Conservation (phyloP, 2,888 invertebrate species). For the Hybos culiciformis region DNA sequence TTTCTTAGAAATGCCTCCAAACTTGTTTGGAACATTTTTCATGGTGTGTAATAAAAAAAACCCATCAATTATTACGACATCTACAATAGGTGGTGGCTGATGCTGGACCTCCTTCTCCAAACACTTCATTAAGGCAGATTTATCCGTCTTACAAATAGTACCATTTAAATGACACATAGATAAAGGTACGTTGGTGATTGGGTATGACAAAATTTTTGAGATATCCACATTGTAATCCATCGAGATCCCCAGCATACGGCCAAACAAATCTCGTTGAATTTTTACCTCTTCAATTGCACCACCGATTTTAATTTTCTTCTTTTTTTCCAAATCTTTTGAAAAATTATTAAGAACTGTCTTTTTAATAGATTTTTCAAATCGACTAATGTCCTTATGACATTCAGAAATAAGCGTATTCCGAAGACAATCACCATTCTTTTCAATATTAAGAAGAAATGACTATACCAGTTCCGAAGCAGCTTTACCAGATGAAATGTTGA, state of each 20-base stretch:
- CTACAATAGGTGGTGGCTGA: conserved; percentile 12
- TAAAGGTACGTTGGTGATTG: conserved; percentile 6
- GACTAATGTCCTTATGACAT: no score
- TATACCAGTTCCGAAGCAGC: conserved; percentile 1
- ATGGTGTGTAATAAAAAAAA: conserved; percentile 21
- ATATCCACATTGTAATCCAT: conserved; percentile 11
- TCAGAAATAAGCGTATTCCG: no score
- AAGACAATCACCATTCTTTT: no score
- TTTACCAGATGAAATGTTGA: conserved; percentile 1
- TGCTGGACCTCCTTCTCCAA: conserved; percentile 13
- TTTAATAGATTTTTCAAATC: no score
- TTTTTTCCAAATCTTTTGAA: background rate
- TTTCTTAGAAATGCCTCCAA: conserved; percentile 10
- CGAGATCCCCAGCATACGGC: conserved; percentile 2
- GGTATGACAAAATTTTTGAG: conserved; percentile 19
- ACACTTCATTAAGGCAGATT: conserved; percentile 16
- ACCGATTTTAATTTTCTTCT: background rate
- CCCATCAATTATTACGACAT: conserved; percentile 23
- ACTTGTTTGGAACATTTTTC: conserved; percentile 7
- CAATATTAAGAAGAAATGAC: no score
- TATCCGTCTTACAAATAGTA: conserved; percentile 19
- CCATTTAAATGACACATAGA: conserved; percentile 13
- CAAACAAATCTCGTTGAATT: conserved; percentile 4
- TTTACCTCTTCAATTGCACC: background rate
- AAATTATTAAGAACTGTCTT: no score